These are phyloP conservation scores for Piprites chloris DNA, from an alignment of 2,113 vertebrate species.

Conservation along the genomic window DNA sequence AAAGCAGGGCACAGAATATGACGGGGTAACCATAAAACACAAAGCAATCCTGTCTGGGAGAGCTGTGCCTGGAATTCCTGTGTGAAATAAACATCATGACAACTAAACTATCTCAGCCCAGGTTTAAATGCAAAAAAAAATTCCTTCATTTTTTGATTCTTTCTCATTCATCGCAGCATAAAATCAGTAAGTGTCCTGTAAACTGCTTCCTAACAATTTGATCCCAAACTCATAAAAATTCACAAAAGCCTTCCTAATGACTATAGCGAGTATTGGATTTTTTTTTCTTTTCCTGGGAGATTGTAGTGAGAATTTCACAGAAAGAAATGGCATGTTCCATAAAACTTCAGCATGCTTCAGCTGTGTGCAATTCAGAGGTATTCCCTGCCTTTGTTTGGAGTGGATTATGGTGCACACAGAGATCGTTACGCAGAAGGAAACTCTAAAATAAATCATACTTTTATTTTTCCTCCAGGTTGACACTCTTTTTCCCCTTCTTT, in stretches of 20 bases:
- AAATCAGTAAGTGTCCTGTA: neutral
- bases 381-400: neutral
- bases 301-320: neutral
- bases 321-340: neutral
- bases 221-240: neutral
- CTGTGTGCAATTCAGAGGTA: neutral
- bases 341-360: neutral
- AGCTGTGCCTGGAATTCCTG: neutral
- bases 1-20: neutral
- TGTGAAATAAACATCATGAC: fast-evolving
- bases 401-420: neutral
- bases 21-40: neutral
- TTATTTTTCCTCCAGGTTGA: neutral
- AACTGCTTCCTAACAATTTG: fast-evolving
- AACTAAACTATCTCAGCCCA: neutral
- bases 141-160: neutral
- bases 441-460: neutral
- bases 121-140: neutral
- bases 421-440: neutral
- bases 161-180: neutral
- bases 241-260: neutral
- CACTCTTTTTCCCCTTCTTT: neutral
- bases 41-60: neutral
- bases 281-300: neutral
- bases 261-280: neutral